Base-by-base conservation (phyloP, 1,140 invertebrate genomes). In the Periplaneta americana region DNA sequence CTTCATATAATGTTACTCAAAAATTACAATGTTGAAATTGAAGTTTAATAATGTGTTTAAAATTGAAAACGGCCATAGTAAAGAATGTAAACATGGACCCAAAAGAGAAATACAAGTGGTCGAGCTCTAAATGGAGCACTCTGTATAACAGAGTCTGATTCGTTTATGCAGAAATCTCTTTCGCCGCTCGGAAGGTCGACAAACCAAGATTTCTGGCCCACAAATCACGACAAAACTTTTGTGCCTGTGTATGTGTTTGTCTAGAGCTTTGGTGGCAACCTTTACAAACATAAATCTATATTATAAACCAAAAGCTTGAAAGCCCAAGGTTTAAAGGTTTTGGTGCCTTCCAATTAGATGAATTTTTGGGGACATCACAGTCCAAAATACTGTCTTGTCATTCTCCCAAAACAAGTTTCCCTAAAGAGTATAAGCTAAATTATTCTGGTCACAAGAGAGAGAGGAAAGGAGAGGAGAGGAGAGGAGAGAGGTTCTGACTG, bases 281-380 rank as follows among this genome's bases (percentile, higher is more conserved):
- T 66, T 79, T 35, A 28, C 79, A 80, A 28, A 66, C 79, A 74
- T 80, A 80, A 80, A 80, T 80, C 79, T 80, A 74, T 34, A 34
- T 33, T 34, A 74, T 74, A 80, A n/a, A n/a, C n/a, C n/a, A n/a
- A n/a, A n/a, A n/a, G n/a, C n/a, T 80, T 31, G 28, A 36, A 36
- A 36, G 33, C 6, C 22, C n/a, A n/a, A 28, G 48, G 22, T 66
- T n/a, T n/a, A n/a, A n/a, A 36, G 33, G 18, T 33, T 77, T 34
- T 33, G 33, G 31, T 77, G 35, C 75, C 35, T 22, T 33, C 35
- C 79, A 80, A 80, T 80, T 80, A 80, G 79, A 80, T 80, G 79
- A 80, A 80, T 66, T 80, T 80, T 80, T 35, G 48, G 34, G 79
- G 35, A 74, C 48, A 74, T 34, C 35, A 33, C 39, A 35, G 66